Evolutionary conservation across 2,888 invertebrate genomes (phyloP).

Genomic region (Germaria angustata): DNA sequence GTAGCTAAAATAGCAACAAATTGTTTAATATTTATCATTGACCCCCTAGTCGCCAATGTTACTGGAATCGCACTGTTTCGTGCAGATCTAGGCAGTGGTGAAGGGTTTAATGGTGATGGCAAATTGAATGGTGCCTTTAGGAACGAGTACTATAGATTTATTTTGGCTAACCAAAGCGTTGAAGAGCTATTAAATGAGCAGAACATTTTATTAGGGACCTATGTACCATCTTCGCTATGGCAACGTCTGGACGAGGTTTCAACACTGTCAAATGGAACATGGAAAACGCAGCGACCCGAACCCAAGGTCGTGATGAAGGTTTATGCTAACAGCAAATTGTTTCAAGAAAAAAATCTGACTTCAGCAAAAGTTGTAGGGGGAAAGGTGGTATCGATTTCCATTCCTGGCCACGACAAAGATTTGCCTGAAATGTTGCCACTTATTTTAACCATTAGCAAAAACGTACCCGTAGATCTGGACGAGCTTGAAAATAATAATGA

Average conservation of each 20-base stretch:
- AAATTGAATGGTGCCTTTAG: slow-evolving; percentile 70
- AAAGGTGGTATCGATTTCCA: slow-evolving; percentile 83
- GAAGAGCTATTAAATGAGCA: slow-evolving; percentile 80
- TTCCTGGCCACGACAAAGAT: slow-evolving; percentile 83
- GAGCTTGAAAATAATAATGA: background rate
- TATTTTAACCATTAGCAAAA: slow-evolving; percentile 71
- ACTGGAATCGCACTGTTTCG: slow-evolving; percentile 76
- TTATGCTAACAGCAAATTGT: slow-evolving; percentile 82
- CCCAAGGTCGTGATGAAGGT: slow-evolving; percentile 81
- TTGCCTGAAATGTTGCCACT: slow-evolving; percentile 82
- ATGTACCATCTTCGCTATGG: slow-evolving; percentile 81
- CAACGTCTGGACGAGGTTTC: slow-evolving; percentile 76
- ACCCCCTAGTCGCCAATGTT: slow-evolving; percentile 75
- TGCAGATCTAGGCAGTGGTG: slow-evolving; percentile 13
- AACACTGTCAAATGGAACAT: slow-evolving; percentile 69
- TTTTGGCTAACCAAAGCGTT: slow-evolving; percentile 80
- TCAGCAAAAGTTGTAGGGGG: slow-evolving; percentile 75
- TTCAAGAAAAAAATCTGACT: slow-evolving; percentile 80
- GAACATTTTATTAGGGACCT: slow-evolving; percentile 82
- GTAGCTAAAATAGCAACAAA: slow-evolving; percentile 72
- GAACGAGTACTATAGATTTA: slow-evolving; percentile 71
- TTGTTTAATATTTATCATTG: slow-evolving; percentile 74
- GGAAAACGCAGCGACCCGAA: slow-evolving; percentile 67
- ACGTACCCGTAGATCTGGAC: background rate
- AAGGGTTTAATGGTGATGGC: slow-evolving; percentile 8